Evolutionary conservation across 2,888 invertebrate genomes (phyloP).

Genomic region (Eumacrocentrus americanus): DNA sequence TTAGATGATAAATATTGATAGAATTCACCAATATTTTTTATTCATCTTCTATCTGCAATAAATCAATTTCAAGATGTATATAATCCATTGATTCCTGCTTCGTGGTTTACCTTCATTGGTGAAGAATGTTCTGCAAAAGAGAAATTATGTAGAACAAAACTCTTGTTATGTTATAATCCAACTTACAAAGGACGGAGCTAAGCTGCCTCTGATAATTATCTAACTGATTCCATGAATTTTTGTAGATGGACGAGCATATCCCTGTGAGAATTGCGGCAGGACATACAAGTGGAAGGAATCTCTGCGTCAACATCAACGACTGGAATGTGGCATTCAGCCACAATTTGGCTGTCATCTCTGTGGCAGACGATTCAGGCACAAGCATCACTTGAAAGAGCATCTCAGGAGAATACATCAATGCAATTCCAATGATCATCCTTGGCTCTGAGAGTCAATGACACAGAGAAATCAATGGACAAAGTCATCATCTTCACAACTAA

Average conservation of each 20-base stretch:
- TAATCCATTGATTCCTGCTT: too few species aligned
- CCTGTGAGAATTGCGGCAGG: conserved; percentile 52
- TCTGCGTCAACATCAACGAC: conserved; percentile 51
- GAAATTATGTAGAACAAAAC: too few species aligned
- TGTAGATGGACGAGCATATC: conserved; percentile 37
- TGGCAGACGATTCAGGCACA: conserved; percentile 61
- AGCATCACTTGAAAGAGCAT: conserved; percentile 61
- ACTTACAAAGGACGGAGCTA: neutral
- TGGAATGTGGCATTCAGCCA: conserved; percentile 56
- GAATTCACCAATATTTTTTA: too few species aligned
- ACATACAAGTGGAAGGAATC: conserved; percentile 55
- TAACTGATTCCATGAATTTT: conserved; percentile 6
- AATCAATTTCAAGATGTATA: too few species aligned
- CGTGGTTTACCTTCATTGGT: too few species aligned
- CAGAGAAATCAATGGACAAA: too few species aligned
- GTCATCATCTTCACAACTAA: too few species aligned
- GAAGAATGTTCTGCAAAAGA: too few species aligned
- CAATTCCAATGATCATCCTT: too few species aligned
- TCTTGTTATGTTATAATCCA: neutral
- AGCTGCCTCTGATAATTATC: neutral
- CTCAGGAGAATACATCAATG: conserved; percentile 42
- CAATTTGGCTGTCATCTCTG: conserved; percentile 57
- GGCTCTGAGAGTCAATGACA: too few species aligned
- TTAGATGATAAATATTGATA: too few species aligned
- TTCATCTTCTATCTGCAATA: too few species aligned